Evolutionary conservation across 1,140 invertebrate species (phyloP).

Genomic region (Brachionus koreanus): DNA sequence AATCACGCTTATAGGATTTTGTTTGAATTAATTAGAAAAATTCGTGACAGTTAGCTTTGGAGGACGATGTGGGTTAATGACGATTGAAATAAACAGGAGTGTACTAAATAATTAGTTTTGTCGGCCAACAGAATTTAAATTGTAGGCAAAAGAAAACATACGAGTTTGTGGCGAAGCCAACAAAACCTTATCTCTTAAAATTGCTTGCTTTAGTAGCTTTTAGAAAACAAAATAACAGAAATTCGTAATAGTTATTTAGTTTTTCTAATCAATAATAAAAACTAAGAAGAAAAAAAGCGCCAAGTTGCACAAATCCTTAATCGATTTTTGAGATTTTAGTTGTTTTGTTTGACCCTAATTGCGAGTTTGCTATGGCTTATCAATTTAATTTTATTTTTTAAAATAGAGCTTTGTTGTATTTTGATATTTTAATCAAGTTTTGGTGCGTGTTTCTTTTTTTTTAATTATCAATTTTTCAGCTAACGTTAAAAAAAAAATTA

Average conservation of each 20-base stretch:
- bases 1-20: not conserved
- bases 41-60: not conserved
- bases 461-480: not conserved
- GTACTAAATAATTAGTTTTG: conserved; percentile 4
- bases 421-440: not conserved
- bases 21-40: conserved; percentile 5
- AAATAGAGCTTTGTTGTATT: not conserved
- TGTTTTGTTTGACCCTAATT: not conserved
- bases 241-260: not conserved
- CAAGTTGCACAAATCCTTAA: not conserved
- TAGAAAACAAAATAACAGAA: not conserved
- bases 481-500: not conserved
- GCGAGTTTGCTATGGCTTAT: not conserved
- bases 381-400: not conserved
- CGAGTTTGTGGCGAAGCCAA: not conserved
- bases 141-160: not conserved
- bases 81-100: not conserved
- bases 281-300: not conserved
- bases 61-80: conserved; percentile 23
- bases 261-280: conserved; percentile 9
- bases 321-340: not conserved
- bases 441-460: not conserved
- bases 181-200: not conserved
- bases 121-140: not conserved
- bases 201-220: not conserved